Conservation (phyloP, 2,797 vertebrate genomes). For the Arremon brunneinucha region DNA sequence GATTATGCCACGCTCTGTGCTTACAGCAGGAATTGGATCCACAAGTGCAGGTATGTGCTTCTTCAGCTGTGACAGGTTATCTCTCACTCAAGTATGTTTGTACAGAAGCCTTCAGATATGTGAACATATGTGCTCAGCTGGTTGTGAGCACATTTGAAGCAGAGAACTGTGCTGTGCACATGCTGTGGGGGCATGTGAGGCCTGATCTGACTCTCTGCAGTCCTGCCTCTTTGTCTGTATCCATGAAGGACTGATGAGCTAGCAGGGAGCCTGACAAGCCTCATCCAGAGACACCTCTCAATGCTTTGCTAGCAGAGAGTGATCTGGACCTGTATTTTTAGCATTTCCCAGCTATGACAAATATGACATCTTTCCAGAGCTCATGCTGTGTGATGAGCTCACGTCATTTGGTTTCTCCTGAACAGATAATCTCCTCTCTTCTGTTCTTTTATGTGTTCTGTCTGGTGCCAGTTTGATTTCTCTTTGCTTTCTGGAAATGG, state of each 20-base stretch:
- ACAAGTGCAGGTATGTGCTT: conserved; percentile 88
- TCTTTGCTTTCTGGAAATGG: neutral
- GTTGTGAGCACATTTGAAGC: neutral
- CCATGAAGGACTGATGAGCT: neutral
- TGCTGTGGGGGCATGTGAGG: neutral
- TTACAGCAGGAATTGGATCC: conserved; percentile 95
- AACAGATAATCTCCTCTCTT: neutral
- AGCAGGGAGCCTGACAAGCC: neutral
- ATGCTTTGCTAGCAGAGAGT: neutral
- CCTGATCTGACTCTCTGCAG: neutral
- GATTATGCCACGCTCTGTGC: conserved; percentile 90
- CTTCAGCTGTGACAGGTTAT: neutral
- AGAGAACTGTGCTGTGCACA: too few relatives aligned
- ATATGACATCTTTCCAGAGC: neutral
- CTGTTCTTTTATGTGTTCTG: neutral
- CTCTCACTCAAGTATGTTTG: neutral
- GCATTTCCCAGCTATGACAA: neutral
- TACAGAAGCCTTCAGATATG: neutral
- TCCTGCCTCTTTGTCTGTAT: neutral
- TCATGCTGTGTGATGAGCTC: neutral
- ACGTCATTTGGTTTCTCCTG: neutral
- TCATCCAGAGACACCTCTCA: neutral
- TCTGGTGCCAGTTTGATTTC: neutral
- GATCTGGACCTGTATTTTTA: neutral
- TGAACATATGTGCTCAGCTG: neutral